Percentiles rank a stretch among this genome's conserved stretches.
Evolutionary conservation across 2,797 vertebrate genomes (phyloP).

Genomic region (Epinephelus malabaricus): DNA sequence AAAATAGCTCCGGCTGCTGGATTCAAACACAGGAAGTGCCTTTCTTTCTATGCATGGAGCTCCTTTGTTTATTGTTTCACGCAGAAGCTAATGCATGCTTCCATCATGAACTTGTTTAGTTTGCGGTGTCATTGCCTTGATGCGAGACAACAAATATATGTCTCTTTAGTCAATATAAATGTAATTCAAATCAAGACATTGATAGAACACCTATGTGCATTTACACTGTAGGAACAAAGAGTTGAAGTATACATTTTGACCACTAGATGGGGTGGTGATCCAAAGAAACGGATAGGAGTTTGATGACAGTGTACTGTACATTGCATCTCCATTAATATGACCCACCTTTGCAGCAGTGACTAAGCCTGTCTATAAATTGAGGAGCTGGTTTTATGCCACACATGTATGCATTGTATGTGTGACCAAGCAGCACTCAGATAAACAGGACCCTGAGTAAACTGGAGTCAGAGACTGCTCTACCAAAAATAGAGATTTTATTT

Average conservation of each 20-base stretch:
- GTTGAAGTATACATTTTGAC: conserved; percentile 13
- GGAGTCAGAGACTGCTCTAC: no score
- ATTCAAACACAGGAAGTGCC: conserved; percentile 48
- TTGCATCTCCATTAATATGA: no score
- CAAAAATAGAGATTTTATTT: no score
- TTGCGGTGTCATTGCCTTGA: background rate
- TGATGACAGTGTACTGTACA: background rate
- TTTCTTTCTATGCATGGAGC: conserved; percentile 20
- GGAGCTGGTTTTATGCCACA: no score
- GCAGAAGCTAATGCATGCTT: conserved; percentile 7
- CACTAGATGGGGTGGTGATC: conserved; percentile 63
- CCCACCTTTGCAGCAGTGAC: no score
- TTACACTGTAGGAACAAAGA: background rate
- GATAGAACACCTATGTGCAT: background rate
- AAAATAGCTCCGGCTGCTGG: conserved; percentile 51
- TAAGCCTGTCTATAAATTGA: no score
- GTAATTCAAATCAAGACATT: background rate
- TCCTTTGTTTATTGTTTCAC: conserved; percentile 48
- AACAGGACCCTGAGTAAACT: no score
- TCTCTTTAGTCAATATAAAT: background rate
- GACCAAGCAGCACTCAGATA: no score
- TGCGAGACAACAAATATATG: background rate
- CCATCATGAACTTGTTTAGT: background rate
- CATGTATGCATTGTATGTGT: no score
- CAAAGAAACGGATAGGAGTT: background rate